Evolutionary conservation across 2,888 invertebrate species (phyloP).

Genomic region (Mongoloraphidia duomilia): DNA sequence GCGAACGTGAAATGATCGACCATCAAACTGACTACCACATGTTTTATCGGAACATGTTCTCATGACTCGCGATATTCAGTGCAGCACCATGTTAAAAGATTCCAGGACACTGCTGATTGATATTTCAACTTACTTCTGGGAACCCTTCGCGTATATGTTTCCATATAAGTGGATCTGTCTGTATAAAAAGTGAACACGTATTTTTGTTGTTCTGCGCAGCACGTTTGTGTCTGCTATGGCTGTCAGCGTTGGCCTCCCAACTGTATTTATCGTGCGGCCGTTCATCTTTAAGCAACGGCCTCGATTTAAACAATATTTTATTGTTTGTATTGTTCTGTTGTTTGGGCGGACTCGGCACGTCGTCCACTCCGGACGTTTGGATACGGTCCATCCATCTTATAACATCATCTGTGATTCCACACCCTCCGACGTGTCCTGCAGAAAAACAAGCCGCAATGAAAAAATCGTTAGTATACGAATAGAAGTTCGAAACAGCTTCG

Average conservation of each 20-base stretch:
- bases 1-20: too few relatives aligned
- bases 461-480: not conserved
- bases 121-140: conserved; percentile 49
- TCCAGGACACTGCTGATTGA: not conserved
- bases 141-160: conserved; percentile 75
- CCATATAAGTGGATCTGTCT: conserved; percentile 98
- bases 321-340: conserved; percentile 12
- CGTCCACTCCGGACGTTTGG: conserved; percentile 60
- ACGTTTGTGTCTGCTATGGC: conserved; percentile 19
- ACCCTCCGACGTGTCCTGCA: conserved; percentile 69
- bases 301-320: conserved; percentile 14
- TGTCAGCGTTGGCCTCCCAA: conserved; percentile 50
- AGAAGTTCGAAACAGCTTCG: too few relatives aligned
- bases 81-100: too few relatives aligned
- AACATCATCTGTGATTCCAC: conserved; percentile 77
- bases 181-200: conserved; percentile 91
- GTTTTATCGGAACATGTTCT: too few relatives aligned
- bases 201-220: conserved; percentile 59
- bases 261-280: conserved; percentile 60
- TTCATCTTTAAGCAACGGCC: conserved; percentile 25
- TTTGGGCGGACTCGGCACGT: conserved; percentile 21
- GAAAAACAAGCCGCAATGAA: too few relatives aligned
- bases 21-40: too few relatives aligned
- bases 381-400: conserved; percentile 87
- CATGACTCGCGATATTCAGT: too few relatives aligned